Evolutionary conservation across 2,113 vertebrate species (phyloP).

Genomic region (Gavia stellata): DNA sequence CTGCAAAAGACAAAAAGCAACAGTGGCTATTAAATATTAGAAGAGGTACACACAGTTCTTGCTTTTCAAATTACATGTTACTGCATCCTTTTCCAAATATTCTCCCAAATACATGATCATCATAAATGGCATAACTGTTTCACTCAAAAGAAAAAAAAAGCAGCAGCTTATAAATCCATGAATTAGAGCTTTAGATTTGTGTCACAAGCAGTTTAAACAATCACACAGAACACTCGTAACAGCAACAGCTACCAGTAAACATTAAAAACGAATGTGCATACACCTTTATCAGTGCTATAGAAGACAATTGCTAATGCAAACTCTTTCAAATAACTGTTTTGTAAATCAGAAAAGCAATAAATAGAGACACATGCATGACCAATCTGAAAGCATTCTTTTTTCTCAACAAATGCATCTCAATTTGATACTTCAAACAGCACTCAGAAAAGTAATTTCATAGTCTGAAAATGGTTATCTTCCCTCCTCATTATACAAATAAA

Average conservation of each 20-base stretch:
- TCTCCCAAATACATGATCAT: neutral
- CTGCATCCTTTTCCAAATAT: neutral
- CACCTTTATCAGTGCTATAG: neutral
- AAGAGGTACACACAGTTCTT: neutral
- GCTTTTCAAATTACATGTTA: neutral
- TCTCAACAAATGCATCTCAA: neutral
- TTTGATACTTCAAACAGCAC: neutral
- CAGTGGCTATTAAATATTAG: neutral
- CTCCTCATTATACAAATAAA: neutral
- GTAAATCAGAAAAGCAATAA: neutral
- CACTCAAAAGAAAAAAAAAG: neutral
- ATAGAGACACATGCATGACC: neutral
- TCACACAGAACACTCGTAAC: neutral
- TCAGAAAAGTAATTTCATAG: neutral
- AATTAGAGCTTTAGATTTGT: neutral
- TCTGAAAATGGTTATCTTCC: neutral
- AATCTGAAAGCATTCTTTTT: neutral
- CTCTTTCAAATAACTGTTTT: neutral
- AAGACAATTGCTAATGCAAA: neutral
- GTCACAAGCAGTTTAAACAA: neutral
- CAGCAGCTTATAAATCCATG: neutral
- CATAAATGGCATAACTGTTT: neutral
- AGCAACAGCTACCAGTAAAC: neutral
- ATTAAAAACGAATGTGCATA: neutral
- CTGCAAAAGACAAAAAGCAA: slow-evolving; percentile 67